Base-by-base conservation (phyloP, 2,888 invertebrate species). In the Tuta absoluta region DNA sequence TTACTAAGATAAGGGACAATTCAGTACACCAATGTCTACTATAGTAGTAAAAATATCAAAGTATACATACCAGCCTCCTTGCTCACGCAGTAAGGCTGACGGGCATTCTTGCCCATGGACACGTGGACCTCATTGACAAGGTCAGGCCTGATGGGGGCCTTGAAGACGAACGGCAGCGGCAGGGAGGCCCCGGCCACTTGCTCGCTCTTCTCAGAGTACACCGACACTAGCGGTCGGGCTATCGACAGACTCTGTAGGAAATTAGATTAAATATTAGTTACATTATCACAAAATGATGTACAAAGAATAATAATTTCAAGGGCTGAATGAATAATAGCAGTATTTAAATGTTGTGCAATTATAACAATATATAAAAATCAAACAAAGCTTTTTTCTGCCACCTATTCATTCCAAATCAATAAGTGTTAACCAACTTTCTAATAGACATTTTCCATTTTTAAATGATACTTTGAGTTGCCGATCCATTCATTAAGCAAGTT, bases 71-170 rank as follows among this genome's bases (percentile, higher is more conserved):
- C 99, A 79, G 99, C 99, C 92, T 98, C 96, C 81, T 96, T 96
- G 83, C 96, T 98, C 53, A 99, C 99, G 75, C 97, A 96, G 93
- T 99, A 99, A 0, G 99, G 96, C 90, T 99, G 99, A 72, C 99
- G 95, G 71, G 95, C 95, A 92, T 99, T 99, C 93, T 98, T 98
- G 69, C 97, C 95, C 92, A 99, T 95, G 81, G 99, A 96, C 71
- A 98, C 97, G 79, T 99, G 99, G 67, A 99, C 97, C 89, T 98
- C 97, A 86, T 97, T 98, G 72, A 99, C 99, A 64, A 99, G 95
- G 94, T 99, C 99, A 49, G 99, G 99, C 71, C 99, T 93, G 89
- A 99, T 99, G 69, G 99, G 99, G 14, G 99, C 98, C 92, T 97
- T 97, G 93, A 99, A 99, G 12, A 99, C 98, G 53, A 96, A 96